Conservation (phyloP, 2,797 vertebrate genomes). For the Tympanoctomys barrerae region DNA sequence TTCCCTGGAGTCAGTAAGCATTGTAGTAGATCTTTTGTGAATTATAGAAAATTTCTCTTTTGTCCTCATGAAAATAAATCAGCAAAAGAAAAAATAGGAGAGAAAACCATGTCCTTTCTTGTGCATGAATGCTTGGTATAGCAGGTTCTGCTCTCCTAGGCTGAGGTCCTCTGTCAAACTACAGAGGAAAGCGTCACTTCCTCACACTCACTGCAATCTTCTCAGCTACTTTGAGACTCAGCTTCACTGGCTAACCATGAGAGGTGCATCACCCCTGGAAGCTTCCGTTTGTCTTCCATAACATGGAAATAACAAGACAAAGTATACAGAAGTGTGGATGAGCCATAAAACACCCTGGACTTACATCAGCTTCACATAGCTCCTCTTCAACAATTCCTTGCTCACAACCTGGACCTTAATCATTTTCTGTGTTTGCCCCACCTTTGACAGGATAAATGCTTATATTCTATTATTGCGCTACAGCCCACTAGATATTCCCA, state of each 20-base stretch:
- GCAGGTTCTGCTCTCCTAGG: neutral
- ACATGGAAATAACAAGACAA: neutral
- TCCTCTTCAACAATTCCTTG: neutral
- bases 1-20: neutral
- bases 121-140: neutral
- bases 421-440: neutral
- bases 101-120: neutral
- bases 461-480: neutral
- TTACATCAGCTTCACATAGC: neutral
- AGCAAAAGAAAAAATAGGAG: neutral
- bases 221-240: neutral
- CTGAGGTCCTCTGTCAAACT: neutral
- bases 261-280: neutral
- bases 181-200: neutral
- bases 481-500: neutral
- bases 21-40: neutral
- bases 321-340: neutral
- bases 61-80: constrained; percentile 36
- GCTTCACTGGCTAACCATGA: neutral
- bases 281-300: neutral
- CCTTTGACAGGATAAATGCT: constrained; percentile 1
- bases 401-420: neutral
- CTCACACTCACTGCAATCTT: neutral
- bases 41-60: constrained; percentile 1
- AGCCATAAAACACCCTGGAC: neutral